A percentile compares a stretch with the other conserved stretches of the same genome.
Conservation (phyloP, 2,113 vertebrate species). For the Cinclus mexicanus region DNA sequence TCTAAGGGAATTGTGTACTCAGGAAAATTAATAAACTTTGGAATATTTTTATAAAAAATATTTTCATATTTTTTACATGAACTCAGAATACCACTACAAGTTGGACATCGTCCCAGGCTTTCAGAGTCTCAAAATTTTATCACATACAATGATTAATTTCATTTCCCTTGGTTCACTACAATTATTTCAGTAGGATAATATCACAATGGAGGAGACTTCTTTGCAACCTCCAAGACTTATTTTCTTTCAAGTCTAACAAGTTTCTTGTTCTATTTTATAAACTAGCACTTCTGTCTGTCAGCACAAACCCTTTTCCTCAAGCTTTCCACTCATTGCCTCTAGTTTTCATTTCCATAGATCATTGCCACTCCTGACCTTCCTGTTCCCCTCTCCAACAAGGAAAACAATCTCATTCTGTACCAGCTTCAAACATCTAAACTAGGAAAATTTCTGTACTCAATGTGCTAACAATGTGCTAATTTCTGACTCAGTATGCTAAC, state of each 20-base stretch:
- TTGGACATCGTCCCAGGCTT: background rate
- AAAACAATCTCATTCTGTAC: background rate
- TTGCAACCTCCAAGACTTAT: background rate
- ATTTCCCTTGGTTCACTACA: background rate
- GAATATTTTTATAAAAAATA: too few relatives aligned
- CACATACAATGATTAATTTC: background rate
- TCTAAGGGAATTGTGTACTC: background rate
- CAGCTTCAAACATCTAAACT: background rate
- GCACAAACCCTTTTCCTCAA: background rate
- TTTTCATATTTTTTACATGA: background rate
- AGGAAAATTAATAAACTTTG: background rate
- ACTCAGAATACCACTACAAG: background rate
- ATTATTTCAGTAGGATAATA: background rate
- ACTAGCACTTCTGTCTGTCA: background rate
- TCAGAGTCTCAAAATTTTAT: background rate
- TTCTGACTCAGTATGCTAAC: background rate
- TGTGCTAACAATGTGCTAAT: background rate
- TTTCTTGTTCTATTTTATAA: background rate
- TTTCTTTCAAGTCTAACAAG: background rate
- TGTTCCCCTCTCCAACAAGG: background rate
- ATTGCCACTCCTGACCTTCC: background rate
- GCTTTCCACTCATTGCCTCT: background rate
- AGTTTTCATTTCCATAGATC: background rate
- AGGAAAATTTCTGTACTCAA: background rate
- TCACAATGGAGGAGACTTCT: background rate